Evolutionary conservation across 2,888 invertebrate genomes (phyloP).

Genomic region (Brachypterus glaber): DNA sequence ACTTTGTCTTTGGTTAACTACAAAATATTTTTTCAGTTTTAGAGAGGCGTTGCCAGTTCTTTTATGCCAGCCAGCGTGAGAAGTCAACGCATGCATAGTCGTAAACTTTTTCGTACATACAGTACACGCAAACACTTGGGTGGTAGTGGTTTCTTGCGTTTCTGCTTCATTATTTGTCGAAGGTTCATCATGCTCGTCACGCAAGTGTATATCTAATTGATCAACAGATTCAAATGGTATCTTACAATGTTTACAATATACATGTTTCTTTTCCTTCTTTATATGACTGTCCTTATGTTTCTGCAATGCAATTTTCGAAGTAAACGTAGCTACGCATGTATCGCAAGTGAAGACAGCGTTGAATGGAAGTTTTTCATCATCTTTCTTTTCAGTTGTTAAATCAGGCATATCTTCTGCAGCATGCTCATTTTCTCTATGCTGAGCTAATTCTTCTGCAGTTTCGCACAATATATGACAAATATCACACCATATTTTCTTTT

Average conservation of each 20-base stretch:
- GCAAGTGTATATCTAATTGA: conserved; percentile 32
- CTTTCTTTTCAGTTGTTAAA: conserved; percentile 18
- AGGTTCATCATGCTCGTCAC: conserved; percentile 29
- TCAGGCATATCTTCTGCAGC: conserved; percentile 23
- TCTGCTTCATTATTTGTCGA: conserved; percentile 19
- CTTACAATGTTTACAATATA: conserved; percentile 36
- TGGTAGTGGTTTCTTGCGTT: conserved; percentile 16
- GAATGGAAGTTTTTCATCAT: conserved; percentile 22
- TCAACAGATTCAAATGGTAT: conserved; percentile 28
- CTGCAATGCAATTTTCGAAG: conserved; percentile 35
- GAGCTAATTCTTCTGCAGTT: conserved; percentile 44
- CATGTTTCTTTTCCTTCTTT: conserved; percentile 16
- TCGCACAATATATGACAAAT: conserved; percentile 54
- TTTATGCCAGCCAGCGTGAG: conserved; percentile 53
- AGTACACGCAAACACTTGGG: conserved; percentile 47
- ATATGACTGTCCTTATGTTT: conserved; percentile 37
- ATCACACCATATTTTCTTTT: conserved; percentile 47
- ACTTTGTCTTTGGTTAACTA: conserved; percentile 11
- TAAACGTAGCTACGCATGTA: conserved; percentile 40
- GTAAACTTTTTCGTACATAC: conserved; percentile 54
- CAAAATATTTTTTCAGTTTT: neutral
- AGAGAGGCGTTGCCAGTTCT: conserved; percentile 39
- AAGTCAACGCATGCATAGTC: conserved; percentile 51
- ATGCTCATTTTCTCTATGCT: conserved; percentile 46
- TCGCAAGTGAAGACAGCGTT: conserved; percentile 38